phyloP scores from a whole-genome alignment of 2,113 vertebrate species.

The Heterotis niloticus region DNA sequence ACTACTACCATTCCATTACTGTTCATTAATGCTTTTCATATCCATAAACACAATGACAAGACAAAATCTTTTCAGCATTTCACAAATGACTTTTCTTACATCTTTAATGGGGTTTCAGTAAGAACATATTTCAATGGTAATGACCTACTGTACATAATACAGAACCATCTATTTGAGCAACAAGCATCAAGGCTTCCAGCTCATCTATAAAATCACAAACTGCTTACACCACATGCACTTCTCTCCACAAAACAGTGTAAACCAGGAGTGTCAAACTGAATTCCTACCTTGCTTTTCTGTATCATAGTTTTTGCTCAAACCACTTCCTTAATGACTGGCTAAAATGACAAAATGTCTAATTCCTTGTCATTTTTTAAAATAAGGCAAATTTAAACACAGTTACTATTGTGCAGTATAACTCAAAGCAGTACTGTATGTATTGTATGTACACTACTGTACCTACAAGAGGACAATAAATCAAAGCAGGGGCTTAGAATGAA shows the following conservation, averaged over 20 bases:
- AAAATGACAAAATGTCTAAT: neutral
- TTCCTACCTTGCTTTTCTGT: neutral
- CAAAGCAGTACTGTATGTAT: neutral
- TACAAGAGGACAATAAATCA: neutral
- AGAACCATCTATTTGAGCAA: neutral
- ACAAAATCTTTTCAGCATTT: slow-evolving; percentile 7
- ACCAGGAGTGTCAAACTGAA: neutral
- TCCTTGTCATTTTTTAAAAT: neutral
- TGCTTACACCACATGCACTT: neutral
- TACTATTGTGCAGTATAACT: neutral
- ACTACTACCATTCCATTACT: slow-evolving; percentile 7
- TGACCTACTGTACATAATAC: neutral
- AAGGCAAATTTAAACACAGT: neutral
- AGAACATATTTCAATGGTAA: slow-evolving; percentile 13
- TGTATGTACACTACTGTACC: too few species aligned
- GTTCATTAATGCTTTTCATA: neutral
- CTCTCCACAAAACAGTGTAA: neutral
- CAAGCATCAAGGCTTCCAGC: neutral
- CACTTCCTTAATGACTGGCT: neutral
- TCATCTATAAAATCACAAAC: too few species aligned
- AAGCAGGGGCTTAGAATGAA: too few species aligned
- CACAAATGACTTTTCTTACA: neutral
- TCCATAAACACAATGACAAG: slow-evolving; percentile 13
- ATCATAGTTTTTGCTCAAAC: neutral
- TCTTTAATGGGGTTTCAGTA: slow-evolving; percentile 2